These are phyloP conservation scores for Conops quadrifasciatus DNA, from an alignment of 2,888 invertebrate genomes.

Conservation along the genomic window DNA sequence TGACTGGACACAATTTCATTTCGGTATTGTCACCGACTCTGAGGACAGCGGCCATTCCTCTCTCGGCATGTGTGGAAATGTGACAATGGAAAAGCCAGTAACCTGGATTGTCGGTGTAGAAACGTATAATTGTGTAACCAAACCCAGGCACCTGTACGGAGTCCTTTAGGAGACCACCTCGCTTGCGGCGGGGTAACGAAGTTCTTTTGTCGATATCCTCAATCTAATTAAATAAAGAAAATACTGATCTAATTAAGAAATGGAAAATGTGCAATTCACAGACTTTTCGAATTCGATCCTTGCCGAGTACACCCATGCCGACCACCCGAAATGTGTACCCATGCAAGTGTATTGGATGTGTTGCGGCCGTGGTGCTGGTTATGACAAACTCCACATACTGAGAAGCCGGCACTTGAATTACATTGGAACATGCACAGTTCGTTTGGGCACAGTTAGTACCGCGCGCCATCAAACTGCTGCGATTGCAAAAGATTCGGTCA, in stretches of 20 bases:
- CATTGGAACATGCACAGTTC: slow-evolving; percentile 58
- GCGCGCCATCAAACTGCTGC: slow-evolving; percentile 50
- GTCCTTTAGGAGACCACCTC: slow-evolving; percentile 56
- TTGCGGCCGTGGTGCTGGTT: slow-evolving; percentile 50
- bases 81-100: slow-evolving; percentile 62
- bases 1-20: slow-evolving; percentile 61
- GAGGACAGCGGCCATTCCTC: slow-evolving; percentile 58
- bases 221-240: slow-evolving; percentile 45
- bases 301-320: slow-evolving; percentile 59
- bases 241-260: background rate
- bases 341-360: slow-evolving; percentile 59
- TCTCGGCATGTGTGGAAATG: slow-evolving; percentile 58
- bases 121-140: slow-evolving; percentile 59
- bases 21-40: slow-evolving; percentile 57
- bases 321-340: slow-evolving; percentile 60
- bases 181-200: slow-evolving; percentile 53
- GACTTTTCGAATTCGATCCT: slow-evolving; percentile 50
- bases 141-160: slow-evolving; percentile 58
- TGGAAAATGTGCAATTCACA: background rate
- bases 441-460: slow-evolving; percentile 54
- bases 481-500: slow-evolving; percentile 55
- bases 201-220: slow-evolving; percentile 54
- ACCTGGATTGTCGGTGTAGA: slow-evolving; percentile 57
- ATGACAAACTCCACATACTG: slow-evolving; percentile 56
- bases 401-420: slow-evolving; percentile 58